phyloP scores from a whole-genome alignment of 1,140 invertebrate genomes.

The Drosophila nannoptera region DNA sequence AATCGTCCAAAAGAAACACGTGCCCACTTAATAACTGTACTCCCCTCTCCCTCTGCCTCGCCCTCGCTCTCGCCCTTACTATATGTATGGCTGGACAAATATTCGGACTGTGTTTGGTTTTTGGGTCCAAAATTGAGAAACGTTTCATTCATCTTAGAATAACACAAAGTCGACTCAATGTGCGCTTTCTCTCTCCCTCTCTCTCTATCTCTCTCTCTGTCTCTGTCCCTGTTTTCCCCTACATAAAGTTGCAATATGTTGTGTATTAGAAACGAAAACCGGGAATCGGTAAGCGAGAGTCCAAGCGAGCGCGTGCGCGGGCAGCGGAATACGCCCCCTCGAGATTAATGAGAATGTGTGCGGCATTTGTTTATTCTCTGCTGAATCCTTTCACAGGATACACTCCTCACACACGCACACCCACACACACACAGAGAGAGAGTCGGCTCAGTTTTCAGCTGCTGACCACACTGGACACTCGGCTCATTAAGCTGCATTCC shows the following conservation, averaged over 20 bases:
- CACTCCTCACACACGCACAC: slow-evolving; percentile 21
- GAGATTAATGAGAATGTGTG: slow-evolving; percentile 69
- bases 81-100: background rate
- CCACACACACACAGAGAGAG: slow-evolving; percentile 10
- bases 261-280: slow-evolving; percentile 46
- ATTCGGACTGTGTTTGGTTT: slow-evolving; percentile 33
- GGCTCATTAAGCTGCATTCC: slow-evolving; percentile 65
- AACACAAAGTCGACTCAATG: slow-evolving; percentile 43
- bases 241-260: slow-evolving; percentile 75
- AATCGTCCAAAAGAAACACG: slow-evolving; percentile 62
- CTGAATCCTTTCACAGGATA: slow-evolving; percentile 56
- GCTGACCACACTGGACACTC: slow-evolving; percentile 68
- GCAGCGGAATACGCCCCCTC: slow-evolving; percentile 58
- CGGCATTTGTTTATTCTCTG: slow-evolving; percentile 57
- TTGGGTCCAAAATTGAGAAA: slow-evolving; percentile 33
- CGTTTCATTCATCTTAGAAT: slow-evolving; percentile 46
- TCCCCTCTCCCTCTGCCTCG: background rate
- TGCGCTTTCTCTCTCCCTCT: background rate
- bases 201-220: no score
- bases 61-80: background rate
- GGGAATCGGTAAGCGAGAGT: no score
- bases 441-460: slow-evolving; percentile 53
- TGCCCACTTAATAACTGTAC: slow-evolving; percentile 68
- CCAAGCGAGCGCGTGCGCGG: slow-evolving; percentile 43
- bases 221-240: slow-evolving; percentile 38